Percentiles rank a stretch among this genome's conserved stretches.
These are phyloP conservation scores for Hyalella azteca DNA, from an alignment of 2,888 invertebrate species.

Conservation along the genomic window DNA sequence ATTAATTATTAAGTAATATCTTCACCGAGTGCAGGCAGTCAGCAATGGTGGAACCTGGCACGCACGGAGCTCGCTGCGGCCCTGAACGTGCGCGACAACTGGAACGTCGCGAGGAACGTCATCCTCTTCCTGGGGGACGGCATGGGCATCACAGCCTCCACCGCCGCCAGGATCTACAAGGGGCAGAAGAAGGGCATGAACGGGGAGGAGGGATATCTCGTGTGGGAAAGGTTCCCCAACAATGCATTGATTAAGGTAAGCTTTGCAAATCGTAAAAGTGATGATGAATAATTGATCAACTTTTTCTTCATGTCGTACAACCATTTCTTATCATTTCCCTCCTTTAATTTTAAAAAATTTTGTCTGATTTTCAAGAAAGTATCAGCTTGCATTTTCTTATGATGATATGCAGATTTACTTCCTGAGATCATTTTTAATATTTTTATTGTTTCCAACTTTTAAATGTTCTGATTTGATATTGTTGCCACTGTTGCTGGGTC, in stretches of 20 bases:
- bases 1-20: too few species aligned
- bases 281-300: too few species aligned
- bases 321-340: too few species aligned
- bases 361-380: too few species aligned
- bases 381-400: too few species aligned
- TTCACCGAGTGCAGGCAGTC: constrained; percentile 27
- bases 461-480: too few species aligned
- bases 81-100: constrained; percentile 47
- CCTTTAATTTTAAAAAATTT: too few species aligned
- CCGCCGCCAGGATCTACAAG: constrained; percentile 80
- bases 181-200: constrained; percentile 66
- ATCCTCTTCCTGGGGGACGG: constrained; percentile 89
- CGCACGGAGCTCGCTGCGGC: constrained; percentile 45
- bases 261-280: too few species aligned
- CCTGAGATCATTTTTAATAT: too few species aligned
- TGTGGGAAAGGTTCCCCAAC: constrained; percentile 83
- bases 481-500: background rate
- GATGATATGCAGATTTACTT: too few species aligned
- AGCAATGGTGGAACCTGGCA: constrained; percentile 46
- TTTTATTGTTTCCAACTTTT: too few species aligned
- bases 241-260: constrained; percentile 82
- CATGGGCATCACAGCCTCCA: constrained; percentile 85
- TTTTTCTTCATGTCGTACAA: too few species aligned
- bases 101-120: constrained; percentile 75
- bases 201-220: constrained; percentile 75